Conservation (phyloP, 1,140 invertebrate species). For the Bombyx mori region DNA sequence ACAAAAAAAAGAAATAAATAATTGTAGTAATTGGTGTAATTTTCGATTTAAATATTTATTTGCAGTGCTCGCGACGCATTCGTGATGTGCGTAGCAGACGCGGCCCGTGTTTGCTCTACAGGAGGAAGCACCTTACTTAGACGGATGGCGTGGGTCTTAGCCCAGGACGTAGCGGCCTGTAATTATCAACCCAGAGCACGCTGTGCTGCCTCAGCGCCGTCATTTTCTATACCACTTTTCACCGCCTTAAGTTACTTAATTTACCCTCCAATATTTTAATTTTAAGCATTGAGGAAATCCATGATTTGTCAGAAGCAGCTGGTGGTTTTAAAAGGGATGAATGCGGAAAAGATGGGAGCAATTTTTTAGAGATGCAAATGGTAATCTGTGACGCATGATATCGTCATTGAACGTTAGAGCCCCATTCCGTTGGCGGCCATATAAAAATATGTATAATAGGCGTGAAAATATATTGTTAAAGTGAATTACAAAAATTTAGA, state of each 20-base stretch:
- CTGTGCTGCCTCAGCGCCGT: conserved; percentile 34
- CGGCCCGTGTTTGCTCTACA: conserved; percentile 39
- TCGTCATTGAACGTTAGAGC: too few species aligned
- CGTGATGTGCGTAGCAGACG: conserved; percentile 41
- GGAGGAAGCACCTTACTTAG: conserved; percentile 34
- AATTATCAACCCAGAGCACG: conserved; percentile 39
- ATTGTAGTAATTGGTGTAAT: too few species aligned
- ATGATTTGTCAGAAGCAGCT: too few species aligned
- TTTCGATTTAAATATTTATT: conserved; percentile 1
- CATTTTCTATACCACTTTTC: conserved; percentile 29
- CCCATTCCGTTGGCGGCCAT: too few species aligned
- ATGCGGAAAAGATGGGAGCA: too few species aligned
- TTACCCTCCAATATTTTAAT: conserved; percentile 37
- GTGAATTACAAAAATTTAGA: too few species aligned
- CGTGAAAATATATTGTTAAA: too few species aligned
- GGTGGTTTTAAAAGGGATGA: too few species aligned
- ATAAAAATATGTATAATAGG: too few species aligned
- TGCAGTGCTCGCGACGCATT: conserved; percentile 57
- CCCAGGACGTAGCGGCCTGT: conserved; percentile 54
- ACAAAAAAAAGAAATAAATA: not conserved
- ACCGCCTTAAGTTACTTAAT: conserved; percentile 30
- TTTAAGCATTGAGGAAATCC: not conserved
- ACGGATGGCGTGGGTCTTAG: conserved; percentile 56
- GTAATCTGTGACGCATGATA: too few species aligned
- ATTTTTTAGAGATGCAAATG: too few species aligned